Conservation (phyloP, 2,113 vertebrate species). For the Eurystomus gularis region DNA sequence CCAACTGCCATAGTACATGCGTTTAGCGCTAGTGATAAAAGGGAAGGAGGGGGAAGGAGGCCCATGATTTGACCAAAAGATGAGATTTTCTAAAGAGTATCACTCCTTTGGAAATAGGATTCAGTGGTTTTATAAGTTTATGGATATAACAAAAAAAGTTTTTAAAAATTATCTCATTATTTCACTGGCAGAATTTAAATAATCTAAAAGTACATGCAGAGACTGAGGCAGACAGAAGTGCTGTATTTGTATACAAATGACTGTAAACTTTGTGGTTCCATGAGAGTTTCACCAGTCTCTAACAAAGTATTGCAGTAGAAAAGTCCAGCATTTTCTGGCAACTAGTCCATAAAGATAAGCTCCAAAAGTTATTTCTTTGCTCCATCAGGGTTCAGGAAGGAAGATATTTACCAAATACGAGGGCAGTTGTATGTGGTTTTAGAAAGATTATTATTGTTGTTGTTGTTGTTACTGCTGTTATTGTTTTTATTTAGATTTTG, state of each 20-base stretch:
- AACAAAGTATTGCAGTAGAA: background rate
- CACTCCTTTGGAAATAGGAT: background rate
- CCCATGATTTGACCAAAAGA: background rate
- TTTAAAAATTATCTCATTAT: background rate
- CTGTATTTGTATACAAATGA: background rate
- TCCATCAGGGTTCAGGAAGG: background rate
- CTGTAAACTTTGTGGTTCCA: background rate
- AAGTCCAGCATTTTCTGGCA: background rate
- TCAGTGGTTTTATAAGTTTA: background rate
- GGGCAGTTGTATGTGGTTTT: background rate
- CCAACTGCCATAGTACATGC: rapidly evolving
- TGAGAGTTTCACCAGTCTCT: background rate
- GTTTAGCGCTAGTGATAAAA: background rate
- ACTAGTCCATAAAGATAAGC: background rate
- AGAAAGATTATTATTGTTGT: background rate
- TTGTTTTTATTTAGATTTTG: background rate
- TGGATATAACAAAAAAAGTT: background rate
- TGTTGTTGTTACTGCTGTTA: background rate
- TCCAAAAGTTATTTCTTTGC: background rate
- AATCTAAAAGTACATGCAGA: background rate
- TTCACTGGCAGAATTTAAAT: background rate
- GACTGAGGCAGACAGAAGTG: background rate
- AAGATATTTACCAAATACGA: background rate
- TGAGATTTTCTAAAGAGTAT: background rate
- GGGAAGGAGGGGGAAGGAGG: background rate